A percentile compares a stretch with the other conserved stretches of the same genome.
Conservation (phyloP, 1,140 invertebrate genomes). For the Aethina tumida region DNA sequence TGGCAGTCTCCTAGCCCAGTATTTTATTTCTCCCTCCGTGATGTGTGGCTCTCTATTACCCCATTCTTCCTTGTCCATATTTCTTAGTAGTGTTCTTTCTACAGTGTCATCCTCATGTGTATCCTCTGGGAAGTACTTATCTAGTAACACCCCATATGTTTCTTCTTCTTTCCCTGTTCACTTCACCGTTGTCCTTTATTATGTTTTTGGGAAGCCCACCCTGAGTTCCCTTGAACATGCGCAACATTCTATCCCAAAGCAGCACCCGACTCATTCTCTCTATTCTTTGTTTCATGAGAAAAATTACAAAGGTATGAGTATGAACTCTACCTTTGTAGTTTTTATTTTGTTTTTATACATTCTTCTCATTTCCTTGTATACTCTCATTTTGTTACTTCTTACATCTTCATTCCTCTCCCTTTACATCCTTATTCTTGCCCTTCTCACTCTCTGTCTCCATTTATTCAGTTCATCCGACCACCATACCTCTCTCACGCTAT, state of each 20-base stretch:
- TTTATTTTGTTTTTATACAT: not conserved
- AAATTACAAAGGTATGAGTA: too few species aligned
- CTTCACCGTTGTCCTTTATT: conserved; percentile 5
- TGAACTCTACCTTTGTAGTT: conserved; percentile 1
- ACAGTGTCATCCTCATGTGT: not conserved
- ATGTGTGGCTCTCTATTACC: not conserved
- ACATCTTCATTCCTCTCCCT: not conserved
- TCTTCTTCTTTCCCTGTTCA: conserved; percentile 1
- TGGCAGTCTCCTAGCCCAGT: not conserved
- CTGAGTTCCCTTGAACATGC: not conserved
- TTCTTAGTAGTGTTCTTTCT: not conserved
- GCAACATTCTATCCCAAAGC: not conserved
- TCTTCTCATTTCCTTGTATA: not conserved
- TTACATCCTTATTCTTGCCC: not conserved
- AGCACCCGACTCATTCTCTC: not conserved
- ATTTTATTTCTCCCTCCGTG: not conserved
- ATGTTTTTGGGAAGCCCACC: not conserved
- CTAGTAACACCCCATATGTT: not conserved
- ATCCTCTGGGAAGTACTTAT: conserved; percentile 1
- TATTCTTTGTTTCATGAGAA: conserved; percentile 1
- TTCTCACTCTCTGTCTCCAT: not conserved
- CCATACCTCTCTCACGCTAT: too few species aligned
- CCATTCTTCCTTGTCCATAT: not conserved
- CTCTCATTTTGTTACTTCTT: not conserved
- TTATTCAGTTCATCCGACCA: conserved; percentile 1